Evolutionary conservation across 2,888 invertebrate species (phyloP).

Genomic region (Philereme transversata): DNA sequence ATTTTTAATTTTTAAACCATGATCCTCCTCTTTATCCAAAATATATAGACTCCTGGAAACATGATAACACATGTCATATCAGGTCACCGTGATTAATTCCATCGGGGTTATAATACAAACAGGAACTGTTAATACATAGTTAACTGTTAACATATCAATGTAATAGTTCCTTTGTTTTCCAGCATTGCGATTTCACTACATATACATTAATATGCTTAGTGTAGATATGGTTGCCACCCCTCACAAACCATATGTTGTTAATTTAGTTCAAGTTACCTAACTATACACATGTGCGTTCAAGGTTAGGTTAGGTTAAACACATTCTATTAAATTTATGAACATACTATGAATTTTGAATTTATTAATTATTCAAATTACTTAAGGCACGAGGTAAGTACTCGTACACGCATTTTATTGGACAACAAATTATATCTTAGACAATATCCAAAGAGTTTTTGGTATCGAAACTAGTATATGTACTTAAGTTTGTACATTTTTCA

Average conservation of each 20-base stretch:
- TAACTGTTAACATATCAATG: too few species aligned
- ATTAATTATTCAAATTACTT: neutral
- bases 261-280: slow-evolving; percentile 31
- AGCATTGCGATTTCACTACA: neutral
- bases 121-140: neutral
- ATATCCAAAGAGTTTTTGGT: too few species aligned
- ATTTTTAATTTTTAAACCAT: too few species aligned
- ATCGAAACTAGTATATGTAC: too few species aligned
- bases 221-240: slow-evolving; percentile 14
- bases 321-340: slow-evolving; percentile 24
- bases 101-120: neutral
- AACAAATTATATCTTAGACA: neutral
- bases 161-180: too few species aligned
- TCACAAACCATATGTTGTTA: slow-evolving; percentile 27
- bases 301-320: slow-evolving; percentile 26
- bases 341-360: neutral
- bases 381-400: neutral
- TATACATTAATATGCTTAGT: neutral
- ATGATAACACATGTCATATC: slow-evolving; percentile 2
- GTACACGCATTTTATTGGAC: neutral
- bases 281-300: slow-evolving; percentile 27
- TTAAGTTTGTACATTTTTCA: too few species aligned
- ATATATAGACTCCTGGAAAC: slow-evolving; percentile 15
- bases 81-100: slow-evolving; percentile 11
- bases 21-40: slow-evolving; percentile 20